Conservation (phyloP, 2,888 invertebrate species). For the Tinea semifulvella region DNA sequence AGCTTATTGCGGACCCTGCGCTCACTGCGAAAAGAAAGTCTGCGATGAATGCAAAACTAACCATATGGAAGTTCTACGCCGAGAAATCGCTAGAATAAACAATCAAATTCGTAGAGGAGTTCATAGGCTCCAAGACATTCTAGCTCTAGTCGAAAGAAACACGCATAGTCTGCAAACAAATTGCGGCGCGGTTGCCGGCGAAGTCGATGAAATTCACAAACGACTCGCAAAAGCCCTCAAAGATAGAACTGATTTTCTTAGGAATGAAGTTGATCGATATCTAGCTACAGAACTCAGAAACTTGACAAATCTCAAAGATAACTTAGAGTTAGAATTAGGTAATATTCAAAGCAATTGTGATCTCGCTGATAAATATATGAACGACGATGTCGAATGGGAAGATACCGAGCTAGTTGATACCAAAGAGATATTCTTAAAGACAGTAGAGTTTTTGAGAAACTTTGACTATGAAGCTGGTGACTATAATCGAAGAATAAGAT, state of each 20-base stretch:
- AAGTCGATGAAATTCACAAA: conserved; percentile 92
- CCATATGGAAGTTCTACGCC: conserved; percentile 93
- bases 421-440: conserved; percentile 95
- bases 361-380: conserved; percentile 93
- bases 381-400: conserved; percentile 89
- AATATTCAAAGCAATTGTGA: conserved; percentile 98
- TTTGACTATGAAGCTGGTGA: conserved; percentile 94
- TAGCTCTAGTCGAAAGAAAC: conserved; percentile 87
- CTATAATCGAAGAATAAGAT: conserved; percentile 84
- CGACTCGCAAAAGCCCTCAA: conserved; percentile 88
- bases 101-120: conserved; percentile 89
- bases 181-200: conserved; percentile 88
- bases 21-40: conserved; percentile 97
- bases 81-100: conserved; percentile 89
- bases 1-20: conserved; percentile 86
- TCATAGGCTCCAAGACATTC: conserved; percentile 87
- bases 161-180: conserved; percentile 88
- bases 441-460: conserved; percentile 93
- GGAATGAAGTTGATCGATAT: conserved; percentile 92
- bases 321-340: conserved; percentile 91
- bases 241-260: conserved; percentile 86
- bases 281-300: conserved; percentile 87
- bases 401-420: conserved; percentile 93
- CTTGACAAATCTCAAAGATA: conserved; percentile 88
- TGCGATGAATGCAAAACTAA: conserved; percentile 96